Base-by-base conservation (phyloP, 2,113 vertebrate species). In the Siniperca chuatsi region DNA sequence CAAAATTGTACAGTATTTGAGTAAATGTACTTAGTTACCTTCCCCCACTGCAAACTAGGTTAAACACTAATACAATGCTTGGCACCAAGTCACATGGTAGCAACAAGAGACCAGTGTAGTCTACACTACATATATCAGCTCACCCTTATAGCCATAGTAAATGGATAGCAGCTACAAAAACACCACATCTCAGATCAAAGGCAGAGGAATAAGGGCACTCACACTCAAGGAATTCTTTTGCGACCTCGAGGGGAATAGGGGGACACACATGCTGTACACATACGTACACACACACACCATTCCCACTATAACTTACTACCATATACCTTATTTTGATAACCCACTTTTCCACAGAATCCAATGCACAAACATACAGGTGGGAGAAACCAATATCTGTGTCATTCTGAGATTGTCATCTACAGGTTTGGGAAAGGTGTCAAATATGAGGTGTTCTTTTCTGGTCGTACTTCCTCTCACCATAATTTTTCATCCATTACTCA, bases 331-430 rank as follows among this genome's bases (percentile, higher is more conserved):
- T 86, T 85, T 88, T 52, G 75, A 79, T 87, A 83, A 83, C 86
- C 80, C 71, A 84, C 33, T 87, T 91, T 86, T 62, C 71, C 62
- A 78, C 44, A 64, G 64, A 79, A 76, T 68, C 8, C 16, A 82
- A 78, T 75, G n/a, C 65, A 73, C 25, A 67, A 0, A 68, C 37
- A 76, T 40, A 60, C 61, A 79, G 33, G 44, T 58, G 35, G 40
- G 13, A 48, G 75, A 87, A 88, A 66, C 37, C 23, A 60, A 87
- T 88, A 90, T 86, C 75, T 67, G 75, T 89, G 84, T 90, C 88
- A 90, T 2, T 7, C 7, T 35, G 57, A 90, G 82, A 91, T 42
- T 42, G 7, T 9, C 52, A 84, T 89, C 84, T 80, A 55, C 11
- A n/a, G 15, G 46, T 88, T 85, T 75, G 33, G 65, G 54, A 89